These are phyloP conservation scores for Malacoraja senta DNA, from an alignment of 2,797 vertebrate genomes.

Conservation along the genomic window DNA sequence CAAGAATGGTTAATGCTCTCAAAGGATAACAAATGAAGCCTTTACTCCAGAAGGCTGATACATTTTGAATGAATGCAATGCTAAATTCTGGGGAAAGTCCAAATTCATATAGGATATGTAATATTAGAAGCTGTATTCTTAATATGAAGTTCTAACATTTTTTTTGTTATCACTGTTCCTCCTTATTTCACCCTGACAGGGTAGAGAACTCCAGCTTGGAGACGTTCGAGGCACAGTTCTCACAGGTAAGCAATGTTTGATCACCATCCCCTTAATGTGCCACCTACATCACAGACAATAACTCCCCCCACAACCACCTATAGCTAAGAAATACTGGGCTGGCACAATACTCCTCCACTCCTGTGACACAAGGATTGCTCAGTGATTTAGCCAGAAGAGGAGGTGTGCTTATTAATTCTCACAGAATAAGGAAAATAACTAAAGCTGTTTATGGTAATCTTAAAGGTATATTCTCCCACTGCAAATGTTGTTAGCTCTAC, in stretches of 20 bases:
- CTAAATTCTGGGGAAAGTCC: background rate
- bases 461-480: conserved; percentile 25
- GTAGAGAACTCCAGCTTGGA: conserved; percentile 50
- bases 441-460: background rate
- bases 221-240: conserved; percentile 50
- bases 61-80: background rate
- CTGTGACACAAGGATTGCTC: conserved; percentile 34
- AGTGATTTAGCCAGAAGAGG: conserved; percentile 33
- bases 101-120: background rate
- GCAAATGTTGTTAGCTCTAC: background rate
- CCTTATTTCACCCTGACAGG: conserved; percentile 47
- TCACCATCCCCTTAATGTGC: background rate
- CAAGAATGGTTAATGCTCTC: background rate
- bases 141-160: background rate
- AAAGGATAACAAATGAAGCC: background rate
- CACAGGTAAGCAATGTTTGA: conserved; percentile 50
- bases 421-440: background rate
- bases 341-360: conserved; percentile 26
- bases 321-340: background rate
- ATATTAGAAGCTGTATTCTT: background rate
- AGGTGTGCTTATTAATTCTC: conserved; percentile 30
- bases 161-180: background rate
- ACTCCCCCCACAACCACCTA: background rate
- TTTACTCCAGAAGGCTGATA: background rate
- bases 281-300: conserved; percentile 13